Base-by-base conservation (phyloP, 2,797 vertebrate genomes). In the Urocyon cinereoargenteus region DNA sequence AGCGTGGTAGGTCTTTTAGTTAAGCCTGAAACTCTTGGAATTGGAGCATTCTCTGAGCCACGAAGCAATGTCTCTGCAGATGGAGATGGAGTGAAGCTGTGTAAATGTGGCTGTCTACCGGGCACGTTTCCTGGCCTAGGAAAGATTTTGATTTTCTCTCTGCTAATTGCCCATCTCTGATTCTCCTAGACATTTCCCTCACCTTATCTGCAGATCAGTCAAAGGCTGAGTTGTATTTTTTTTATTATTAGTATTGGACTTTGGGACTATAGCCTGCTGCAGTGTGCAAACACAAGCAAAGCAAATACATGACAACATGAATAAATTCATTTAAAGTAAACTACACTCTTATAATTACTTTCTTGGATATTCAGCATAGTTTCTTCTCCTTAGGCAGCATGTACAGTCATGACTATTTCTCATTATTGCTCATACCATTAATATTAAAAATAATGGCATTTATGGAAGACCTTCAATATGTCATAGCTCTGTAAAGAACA, bases 261-360 rank as follows among this genome's bases (percentile, higher is more conserved):
- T 94, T 82, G 84, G 84, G 40, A 95, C 18, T 22, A 68, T 49
- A 88, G 62, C 36, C 94, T 86, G 45, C 87, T 94, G 53, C 93
- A 89, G 79, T 94, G 77, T 97, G 90, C 93, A 97, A 97, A 97
- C 91, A 95, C 31, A 97, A 97, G 93, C 82, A 93, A 95, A 97
- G 89, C 82, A 97, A 98, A 97, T 79, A 98, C 89, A 97, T 31
- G 88, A 93, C 92, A 97, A 95, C 90, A 92, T 97, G 89, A 97
- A 97, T 98, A 97, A 93, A 97, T 96, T 97, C 62, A 97, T 97
- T 96, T 96, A 92, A 96, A 97, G 95, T 94, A 96, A 97, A 96
- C 94, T 93, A 72, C 61, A 68, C 45, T 95, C 83, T 94, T 93
- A 96, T 97, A 95, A 98, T 97, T 97, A 97, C 94, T 95, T 97